These are phyloP conservation scores for Pluvialis apricaria DNA, from an alignment of 2,113 vertebrate species.

Conservation along the genomic window DNA sequence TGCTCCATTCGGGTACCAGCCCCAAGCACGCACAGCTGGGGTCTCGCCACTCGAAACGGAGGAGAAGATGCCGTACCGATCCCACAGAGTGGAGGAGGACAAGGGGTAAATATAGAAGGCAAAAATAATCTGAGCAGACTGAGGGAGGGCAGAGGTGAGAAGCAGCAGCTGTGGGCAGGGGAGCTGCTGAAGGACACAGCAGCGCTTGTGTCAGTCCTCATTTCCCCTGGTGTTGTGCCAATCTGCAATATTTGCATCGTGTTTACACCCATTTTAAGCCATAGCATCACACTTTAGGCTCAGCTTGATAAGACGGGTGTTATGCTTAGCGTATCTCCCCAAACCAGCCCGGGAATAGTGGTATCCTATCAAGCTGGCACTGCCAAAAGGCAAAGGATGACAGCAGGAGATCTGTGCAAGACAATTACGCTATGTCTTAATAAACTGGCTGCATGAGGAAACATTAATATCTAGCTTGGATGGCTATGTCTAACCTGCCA, in stretches of 20 bases:
- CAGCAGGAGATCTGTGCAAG: background rate
- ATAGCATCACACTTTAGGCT: background rate
- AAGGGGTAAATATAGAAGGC: background rate
- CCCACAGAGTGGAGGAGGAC: background rate
- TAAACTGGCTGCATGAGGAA: background rate
- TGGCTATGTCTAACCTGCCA: accelerated
- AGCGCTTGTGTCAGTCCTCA: accelerated
- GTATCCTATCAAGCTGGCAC: accelerated
- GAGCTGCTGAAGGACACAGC: background rate
- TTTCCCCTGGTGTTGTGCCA: accelerated
- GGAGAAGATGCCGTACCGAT: accelerated
- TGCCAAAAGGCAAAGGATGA: background rate
- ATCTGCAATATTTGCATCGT: accelerated
- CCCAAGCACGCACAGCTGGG: accelerated
- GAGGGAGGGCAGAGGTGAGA: background rate
- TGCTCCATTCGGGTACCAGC: accelerated
- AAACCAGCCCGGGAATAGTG: accelerated
- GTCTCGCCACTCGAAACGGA: accelerated
- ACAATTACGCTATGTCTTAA: background rate
- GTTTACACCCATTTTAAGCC: background rate
- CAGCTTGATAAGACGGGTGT: accelerated
- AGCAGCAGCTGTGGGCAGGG: background rate
- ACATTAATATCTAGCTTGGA: background rate
- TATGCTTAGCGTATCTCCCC: background rate
- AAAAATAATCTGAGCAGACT: accelerated